Conservation (phyloP, 1,140 invertebrate species). For the Macrotrachela quadricornifera region DNA sequence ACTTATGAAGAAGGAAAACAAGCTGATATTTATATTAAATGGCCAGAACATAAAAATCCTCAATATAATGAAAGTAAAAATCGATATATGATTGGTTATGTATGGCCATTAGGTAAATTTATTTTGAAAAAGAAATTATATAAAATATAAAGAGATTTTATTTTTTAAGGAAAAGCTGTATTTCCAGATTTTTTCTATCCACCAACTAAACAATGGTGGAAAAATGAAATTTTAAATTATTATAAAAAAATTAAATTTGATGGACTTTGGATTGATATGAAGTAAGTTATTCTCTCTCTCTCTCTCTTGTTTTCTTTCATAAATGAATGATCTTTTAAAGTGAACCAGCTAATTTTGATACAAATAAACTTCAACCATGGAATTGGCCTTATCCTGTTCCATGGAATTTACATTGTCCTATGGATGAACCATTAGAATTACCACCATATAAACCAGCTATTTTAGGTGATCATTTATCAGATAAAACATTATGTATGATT, state of each 20-base stretch:
- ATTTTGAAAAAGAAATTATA: slow-evolving; percentile 35
- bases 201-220: slow-evolving; percentile 48
- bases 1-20: slow-evolving; percentile 17
- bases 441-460: slow-evolving; percentile 20
- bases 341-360: slow-evolving; percentile 25
- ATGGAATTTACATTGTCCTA: slow-evolving; percentile 46
- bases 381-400: slow-evolving; percentile 35
- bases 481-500: slow-evolving; percentile 54
- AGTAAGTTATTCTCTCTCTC: slow-evolving; percentile 29
- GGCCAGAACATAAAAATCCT: slow-evolving; percentile 12
- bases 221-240: slow-evolving; percentile 43
- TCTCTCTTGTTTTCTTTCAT: not conserved
- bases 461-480: slow-evolving; percentile 20
- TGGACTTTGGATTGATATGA: slow-evolving; percentile 45
- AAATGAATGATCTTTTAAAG: too few relatives aligned
- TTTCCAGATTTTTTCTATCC: slow-evolving; percentile 65
- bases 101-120: slow-evolving; percentile 40
- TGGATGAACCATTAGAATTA: slow-evolving; percentile 9
- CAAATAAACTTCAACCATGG: slow-evolving; percentile 23
- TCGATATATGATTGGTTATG: slow-evolving; percentile 19
- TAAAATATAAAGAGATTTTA: too few relatives aligned
- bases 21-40: slow-evolving; percentile 17
- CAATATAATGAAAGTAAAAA: slow-evolving; percentile 13
- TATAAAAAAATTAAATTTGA: slow-evolving; percentile 44
- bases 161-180: slow-evolving; percentile 38